A percentile compares a stretch with the other conserved stretches of the same genome.
Evolutionary conservation across 2,888 invertebrate species (phyloP).

Genomic region (Phoronis australis): DNA sequence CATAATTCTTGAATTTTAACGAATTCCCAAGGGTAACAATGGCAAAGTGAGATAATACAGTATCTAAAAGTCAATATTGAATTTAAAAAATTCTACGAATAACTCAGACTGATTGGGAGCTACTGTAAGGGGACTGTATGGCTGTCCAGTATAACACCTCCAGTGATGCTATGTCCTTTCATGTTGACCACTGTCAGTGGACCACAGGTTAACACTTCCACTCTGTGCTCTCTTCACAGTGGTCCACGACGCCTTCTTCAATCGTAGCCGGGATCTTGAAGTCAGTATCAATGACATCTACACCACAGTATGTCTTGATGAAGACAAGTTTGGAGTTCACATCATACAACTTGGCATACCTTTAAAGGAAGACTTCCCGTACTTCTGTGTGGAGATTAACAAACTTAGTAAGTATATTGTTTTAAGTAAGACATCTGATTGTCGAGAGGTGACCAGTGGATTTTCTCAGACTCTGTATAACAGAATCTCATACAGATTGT

Average conservation of each 20-base stretch:
- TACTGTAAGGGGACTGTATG: too few species aligned
- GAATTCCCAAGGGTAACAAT: too few species aligned
- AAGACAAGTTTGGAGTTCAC: constrained; percentile 31
- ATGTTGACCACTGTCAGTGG: too few species aligned
- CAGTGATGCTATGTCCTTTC: too few species aligned
- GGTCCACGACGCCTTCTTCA: constrained; percentile 23
- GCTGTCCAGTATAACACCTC: too few species aligned
- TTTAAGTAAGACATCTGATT: not conserved
- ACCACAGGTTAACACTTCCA: too few species aligned
- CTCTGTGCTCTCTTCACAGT: constrained; percentile 23
- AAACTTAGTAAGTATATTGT: constrained; percentile 26
- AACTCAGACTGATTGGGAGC: too few species aligned
- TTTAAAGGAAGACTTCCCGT: constrained; percentile 24
- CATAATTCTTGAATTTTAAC: too few species aligned
- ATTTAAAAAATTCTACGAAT: too few species aligned
- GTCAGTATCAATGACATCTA: constrained; percentile 18
- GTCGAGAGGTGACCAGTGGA: not conserved
- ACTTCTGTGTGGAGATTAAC: constrained; percentile 29
- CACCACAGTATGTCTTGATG: constrained; percentile 23
- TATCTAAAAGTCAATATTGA: too few species aligned
- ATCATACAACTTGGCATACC: constrained; percentile 32
- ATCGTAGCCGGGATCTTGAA: constrained; percentile 23
- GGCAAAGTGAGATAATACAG: too few species aligned
- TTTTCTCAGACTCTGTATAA: not conserved
- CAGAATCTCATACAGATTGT: too few species aligned